phyloP scores from a whole-genome alignment of 2,888 invertebrate genomes.

The Torymus aiolomorphi region DNA sequence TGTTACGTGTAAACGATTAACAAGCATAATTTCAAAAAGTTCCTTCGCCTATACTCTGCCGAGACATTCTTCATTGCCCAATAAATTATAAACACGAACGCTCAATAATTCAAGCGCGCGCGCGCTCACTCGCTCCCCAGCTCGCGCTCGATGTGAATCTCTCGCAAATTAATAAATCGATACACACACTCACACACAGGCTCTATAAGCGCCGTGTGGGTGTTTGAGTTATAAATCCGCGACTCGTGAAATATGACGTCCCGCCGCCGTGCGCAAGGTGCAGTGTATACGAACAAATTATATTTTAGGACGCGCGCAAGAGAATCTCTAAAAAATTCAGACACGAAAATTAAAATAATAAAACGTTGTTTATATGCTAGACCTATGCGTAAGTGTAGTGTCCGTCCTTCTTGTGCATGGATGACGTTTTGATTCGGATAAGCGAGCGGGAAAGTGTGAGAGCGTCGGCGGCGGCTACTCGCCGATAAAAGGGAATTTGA shows the following conservation, averaged over 20 bases:
- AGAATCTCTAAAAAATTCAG: neutral
- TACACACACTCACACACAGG: neutral
- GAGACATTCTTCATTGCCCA: constrained; percentile 9
- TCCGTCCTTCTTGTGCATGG: neutral
- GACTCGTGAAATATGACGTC: constrained; percentile 8
- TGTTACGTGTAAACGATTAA: constrained; percentile 21
- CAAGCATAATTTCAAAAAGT: neutral
- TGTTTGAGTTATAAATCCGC: constrained; percentile 19
- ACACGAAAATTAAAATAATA: too few species aligned
- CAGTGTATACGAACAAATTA: neutral
- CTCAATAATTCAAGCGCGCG: constrained; percentile 43
- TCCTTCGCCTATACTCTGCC: neutral
- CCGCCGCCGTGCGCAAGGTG: neutral
- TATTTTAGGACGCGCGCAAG: neutral
- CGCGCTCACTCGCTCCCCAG: neutral
- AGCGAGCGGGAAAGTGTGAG: constrained; percentile 19
- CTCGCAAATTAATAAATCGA: constrained; percentile 32
- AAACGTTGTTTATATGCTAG: too few species aligned
- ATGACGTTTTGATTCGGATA: constrained; percentile 44
- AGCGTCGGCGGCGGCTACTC: neutral
- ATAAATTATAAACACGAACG: constrained; percentile 38
- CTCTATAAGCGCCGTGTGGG: too few species aligned
- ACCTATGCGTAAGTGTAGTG: neutral
- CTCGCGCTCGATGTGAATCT: constrained; percentile 1
- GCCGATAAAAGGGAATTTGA: constrained; percentile 58